These are phyloP conservation scores for Pitangus sulphuratus DNA, from an alignment of 2,797 vertebrate species.

Conservation along the genomic window DNA sequence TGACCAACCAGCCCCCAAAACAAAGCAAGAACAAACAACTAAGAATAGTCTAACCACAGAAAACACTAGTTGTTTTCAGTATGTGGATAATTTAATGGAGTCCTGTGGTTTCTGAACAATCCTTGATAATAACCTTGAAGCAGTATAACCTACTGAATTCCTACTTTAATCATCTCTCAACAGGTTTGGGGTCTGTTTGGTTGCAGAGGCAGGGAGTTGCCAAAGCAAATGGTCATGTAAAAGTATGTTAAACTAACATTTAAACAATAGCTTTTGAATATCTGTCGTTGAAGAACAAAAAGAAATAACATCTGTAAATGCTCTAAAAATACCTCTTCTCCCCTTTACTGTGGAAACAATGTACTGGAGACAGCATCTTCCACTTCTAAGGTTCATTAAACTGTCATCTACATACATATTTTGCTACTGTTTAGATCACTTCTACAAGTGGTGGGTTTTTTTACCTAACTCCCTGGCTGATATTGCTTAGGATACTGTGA, in stretches of 20 bases:
- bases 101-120: background rate
- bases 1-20: background rate
- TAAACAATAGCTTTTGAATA: background rate
- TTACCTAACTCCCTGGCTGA: background rate
- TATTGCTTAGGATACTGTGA: background rate
- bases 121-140: background rate
- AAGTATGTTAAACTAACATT: background rate
- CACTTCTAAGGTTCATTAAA: background rate
- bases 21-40: background rate
- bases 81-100: background rate
- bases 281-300: background rate
- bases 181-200: background rate
- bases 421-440: background rate
- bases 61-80: background rate
- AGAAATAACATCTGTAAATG: background rate
- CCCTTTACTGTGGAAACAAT: background rate
- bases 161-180: background rate
- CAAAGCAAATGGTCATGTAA: background rate
- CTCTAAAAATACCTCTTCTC: background rate
- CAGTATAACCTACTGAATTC: background rate
- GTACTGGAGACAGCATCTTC: background rate
- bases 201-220: background rate
- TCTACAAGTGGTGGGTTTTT: background rate
- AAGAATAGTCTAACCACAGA: background rate
- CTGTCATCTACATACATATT: background rate